Base-by-base conservation (phyloP, 30 jellyfish, hydroid and myxozoan species). In the Rhopilema esculentum region DNA sequence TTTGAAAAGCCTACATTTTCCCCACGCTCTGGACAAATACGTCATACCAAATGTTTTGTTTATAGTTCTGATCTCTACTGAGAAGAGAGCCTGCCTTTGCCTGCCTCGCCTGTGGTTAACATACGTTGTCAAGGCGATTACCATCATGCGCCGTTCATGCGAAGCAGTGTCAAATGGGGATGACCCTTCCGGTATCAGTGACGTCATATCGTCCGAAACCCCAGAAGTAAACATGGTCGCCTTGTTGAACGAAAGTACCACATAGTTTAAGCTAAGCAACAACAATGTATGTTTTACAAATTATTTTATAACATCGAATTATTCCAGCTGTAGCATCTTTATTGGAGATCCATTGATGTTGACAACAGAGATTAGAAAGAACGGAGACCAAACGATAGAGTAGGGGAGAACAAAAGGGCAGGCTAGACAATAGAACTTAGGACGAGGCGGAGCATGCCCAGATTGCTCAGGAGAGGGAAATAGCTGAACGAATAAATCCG, bases 361-460 rank as follows among this genome's bases (percentile, higher is more conserved):
- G 57, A 40, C 57, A 40, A 40, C 57, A 40, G 57, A 40, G n/a
- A n/a, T n/a, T n/a, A n/a, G n/a, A n/a, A n/a, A n/a, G n/a, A n/a
- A n/a, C n/a, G n/a, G n/a, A n/a, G n/a, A n/a, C n/a, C n/a, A n/a
- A n/a, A n/a, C n/a, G n/a, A n/a, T n/a, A 6, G 57, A 40, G 57
- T 6, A 40, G 12, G 57, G 57, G 57, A 12, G 12, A 12, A 40
- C 57, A 40, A 40, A 40, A 40, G 9, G 50, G 64, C 29, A 26
- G 66, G 76, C 88, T 53, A 72, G 88, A 85, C 94, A 75, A 85
- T 73, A 49, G 88, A 28, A 33, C 21, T 17, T 27, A 61, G 71
- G 94, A 85, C 94, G 85, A 74, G 88, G 84, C 94, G 49, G 69
- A 85, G 79, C 94, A 73, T 85, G 94, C 94, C 94, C 94, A 85